phyloP scores from a whole-genome alignment of 1,140 invertebrate species.

The Zaprionus lachaisei region DNA sequence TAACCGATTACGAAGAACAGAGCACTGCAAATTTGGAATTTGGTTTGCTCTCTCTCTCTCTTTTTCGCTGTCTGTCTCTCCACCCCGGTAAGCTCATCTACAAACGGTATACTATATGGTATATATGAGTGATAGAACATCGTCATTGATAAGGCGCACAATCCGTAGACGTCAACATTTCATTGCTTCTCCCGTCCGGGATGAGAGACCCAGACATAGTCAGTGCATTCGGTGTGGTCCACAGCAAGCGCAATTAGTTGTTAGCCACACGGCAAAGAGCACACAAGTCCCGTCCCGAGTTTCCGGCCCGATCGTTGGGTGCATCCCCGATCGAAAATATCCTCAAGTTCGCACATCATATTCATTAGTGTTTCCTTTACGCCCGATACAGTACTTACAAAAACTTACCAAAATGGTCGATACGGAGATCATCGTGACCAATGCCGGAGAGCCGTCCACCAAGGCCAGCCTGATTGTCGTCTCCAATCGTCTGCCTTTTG shows the following conservation, averaged over 20 bases:
- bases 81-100: constrained; percentile 34
- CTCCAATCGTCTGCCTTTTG: constrained; percentile 95
- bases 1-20: constrained; percentile 17
- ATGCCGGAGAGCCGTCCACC: constrained; percentile 68
- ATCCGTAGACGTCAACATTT: constrained; percentile 33
- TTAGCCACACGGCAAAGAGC: constrained; percentile 31
- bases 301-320: constrained; percentile 16
- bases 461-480: constrained; percentile 94
- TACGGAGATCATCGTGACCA: constrained; percentile 82
- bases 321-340: constrained; percentile 4
- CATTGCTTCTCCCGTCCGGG: constrained; percentile 33
- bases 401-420: constrained; percentile 60
- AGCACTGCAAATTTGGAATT: constrained; percentile 1
- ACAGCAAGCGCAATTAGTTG: constrained; percentile 39
- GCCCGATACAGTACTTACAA: neutral
- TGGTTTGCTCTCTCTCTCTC: neutral
- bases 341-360: neutral
- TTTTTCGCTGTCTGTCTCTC: neutral
- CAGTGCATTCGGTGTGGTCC: constrained; percentile 38
- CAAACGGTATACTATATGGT: constrained; percentile 2
- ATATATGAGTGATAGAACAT: constrained; percentile 31
- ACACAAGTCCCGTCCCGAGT: constrained; percentile 26
- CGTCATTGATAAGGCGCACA: constrained; percentile 38
- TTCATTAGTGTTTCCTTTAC: constrained; percentile 3
- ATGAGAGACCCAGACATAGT: constrained; percentile 11